Evolutionary conservation across 2,888 invertebrate species (phyloP).

Genomic region (Spialia ferax): DNA sequence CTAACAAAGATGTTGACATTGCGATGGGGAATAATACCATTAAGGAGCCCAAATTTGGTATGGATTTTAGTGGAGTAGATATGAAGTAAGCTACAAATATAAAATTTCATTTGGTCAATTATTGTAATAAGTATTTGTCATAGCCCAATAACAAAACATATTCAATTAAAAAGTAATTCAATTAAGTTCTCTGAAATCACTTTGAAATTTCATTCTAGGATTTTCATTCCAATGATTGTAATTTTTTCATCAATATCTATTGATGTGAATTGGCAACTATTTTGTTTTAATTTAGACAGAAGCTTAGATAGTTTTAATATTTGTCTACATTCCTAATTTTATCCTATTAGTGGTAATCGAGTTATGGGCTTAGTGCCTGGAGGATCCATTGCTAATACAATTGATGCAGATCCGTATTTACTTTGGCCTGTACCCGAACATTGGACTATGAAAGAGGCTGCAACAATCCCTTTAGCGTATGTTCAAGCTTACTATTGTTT

Average conservation of each 20-base stretch:
- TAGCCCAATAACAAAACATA: no score
- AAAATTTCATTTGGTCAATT: no score
- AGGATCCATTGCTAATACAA: slow-evolving; percentile 83
- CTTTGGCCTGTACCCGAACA: slow-evolving; percentile 89
- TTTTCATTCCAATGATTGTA: no score
- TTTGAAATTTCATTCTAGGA: no score
- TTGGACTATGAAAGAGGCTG: slow-evolving; percentile 90
- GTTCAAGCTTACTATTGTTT: slow-evolving; percentile 62
- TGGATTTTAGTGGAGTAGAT: slow-evolving; percentile 39
- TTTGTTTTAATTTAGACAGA: no score
- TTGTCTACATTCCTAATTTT: slow-evolving; percentile 4
- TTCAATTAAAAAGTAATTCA: no score
- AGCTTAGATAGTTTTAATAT: no score
- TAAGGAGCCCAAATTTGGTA: slow-evolving; percentile 26
- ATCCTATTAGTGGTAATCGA: slow-evolving; percentile 70
- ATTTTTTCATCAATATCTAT: no score
- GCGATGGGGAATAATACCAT: neutral
- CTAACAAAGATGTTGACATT: slow-evolving; percentile 1
- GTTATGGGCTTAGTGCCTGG: slow-evolving; percentile 88
- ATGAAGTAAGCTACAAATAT: slow-evolving; percentile 23
- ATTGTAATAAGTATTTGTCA: no score
- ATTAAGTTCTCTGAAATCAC: no score
- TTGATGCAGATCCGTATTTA: slow-evolving; percentile 80
- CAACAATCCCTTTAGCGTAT: slow-evolving; percentile 92
- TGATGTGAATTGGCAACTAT: no score